Percentiles rank a stretch among this genome's conserved stretches.
Evolutionary conservation across 2,888 invertebrate genomes (phyloP).

Genomic region (Nemurella pictetii): DNA sequence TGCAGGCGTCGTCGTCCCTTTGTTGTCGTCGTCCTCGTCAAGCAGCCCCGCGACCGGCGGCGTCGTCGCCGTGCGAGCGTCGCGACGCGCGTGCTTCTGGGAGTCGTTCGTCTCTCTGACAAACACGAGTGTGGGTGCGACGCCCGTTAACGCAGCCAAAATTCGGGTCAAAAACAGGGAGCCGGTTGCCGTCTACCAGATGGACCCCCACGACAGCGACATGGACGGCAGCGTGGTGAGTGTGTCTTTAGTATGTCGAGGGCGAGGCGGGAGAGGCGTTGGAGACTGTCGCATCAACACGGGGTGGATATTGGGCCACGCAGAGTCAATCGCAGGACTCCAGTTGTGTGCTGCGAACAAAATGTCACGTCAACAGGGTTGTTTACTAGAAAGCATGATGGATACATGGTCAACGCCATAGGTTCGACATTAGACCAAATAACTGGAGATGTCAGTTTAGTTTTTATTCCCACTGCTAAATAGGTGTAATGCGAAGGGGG

Average conservation of each 20-base stretch:
- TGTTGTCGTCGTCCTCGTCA: not conserved
- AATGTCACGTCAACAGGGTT: no score
- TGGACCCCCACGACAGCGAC: conserved; percentile 73
- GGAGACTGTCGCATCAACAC: not conserved
- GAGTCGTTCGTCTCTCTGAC: not conserved
- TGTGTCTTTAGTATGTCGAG: conserved; percentile 44
- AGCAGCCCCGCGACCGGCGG: not conserved
- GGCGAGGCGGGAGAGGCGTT: not conserved
- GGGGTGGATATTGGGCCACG: not conserved
- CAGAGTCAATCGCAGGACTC: not conserved
- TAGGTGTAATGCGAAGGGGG: no score
- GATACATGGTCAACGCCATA: no score
- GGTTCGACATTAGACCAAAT: no score
- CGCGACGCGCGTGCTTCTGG: conserved; percentile 26
- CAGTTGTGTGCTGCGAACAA: no score
- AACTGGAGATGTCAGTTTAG: no score
- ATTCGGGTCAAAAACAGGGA: conserved; percentile 89
- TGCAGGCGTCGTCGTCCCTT: not conserved
- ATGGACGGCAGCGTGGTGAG: conserved; percentile 78
- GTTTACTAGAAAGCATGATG: no score
- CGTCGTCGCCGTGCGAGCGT: conserved; percentile 16
- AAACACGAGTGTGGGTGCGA: conserved; percentile 33
- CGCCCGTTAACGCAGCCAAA: conserved; percentile 61
- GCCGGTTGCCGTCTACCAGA: conserved; percentile 83
- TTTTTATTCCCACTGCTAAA: no score